A percentile compares a stretch with the other conserved stretches of the same genome.
phyloP scores from a whole-genome alignment of 2,113 vertebrate genomes.

The Saguinus imperator region DNA sequence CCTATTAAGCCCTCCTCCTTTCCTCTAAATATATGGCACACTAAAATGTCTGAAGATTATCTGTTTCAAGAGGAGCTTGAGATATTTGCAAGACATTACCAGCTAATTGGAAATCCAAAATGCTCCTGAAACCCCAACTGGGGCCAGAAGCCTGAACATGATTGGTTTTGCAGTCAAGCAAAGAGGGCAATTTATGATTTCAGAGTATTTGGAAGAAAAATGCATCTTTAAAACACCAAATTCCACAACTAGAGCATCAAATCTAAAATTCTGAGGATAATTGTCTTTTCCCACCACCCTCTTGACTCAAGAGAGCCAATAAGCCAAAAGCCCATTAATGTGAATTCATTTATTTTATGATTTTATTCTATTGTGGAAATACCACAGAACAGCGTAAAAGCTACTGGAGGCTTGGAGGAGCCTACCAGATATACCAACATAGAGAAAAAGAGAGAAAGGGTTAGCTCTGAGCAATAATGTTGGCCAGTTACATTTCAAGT shows the following conservation, averaged over 20 bases:
- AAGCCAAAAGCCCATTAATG: not conserved
- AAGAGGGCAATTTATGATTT: not conserved
- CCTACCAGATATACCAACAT: not conserved
- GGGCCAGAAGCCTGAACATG: not conserved
- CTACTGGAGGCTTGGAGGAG: not conserved
- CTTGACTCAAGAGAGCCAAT: not conserved
- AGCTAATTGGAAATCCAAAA: not conserved
- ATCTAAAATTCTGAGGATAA: constrained; percentile 27
- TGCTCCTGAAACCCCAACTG: not conserved
- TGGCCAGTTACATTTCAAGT: not conserved
- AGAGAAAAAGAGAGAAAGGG: not conserved
- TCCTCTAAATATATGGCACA: not conserved
- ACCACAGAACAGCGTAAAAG: not conserved
- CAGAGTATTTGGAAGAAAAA: not conserved
- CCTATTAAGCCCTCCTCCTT: not conserved
- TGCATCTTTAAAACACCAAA: not conserved
- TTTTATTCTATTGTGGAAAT: not conserved
- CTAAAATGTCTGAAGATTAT: not conserved
- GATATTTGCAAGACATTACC: not conserved
- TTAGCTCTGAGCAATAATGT: not conserved
- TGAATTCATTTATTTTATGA: not conserved
- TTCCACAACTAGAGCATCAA: not conserved
- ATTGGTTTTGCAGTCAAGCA: not conserved
- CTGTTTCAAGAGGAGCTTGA: not conserved
- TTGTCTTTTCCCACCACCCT: not conserved